Evolutionary conservation across 2,888 invertebrate genomes (phyloP).

Genomic region (Chesias legatella): DNA sequence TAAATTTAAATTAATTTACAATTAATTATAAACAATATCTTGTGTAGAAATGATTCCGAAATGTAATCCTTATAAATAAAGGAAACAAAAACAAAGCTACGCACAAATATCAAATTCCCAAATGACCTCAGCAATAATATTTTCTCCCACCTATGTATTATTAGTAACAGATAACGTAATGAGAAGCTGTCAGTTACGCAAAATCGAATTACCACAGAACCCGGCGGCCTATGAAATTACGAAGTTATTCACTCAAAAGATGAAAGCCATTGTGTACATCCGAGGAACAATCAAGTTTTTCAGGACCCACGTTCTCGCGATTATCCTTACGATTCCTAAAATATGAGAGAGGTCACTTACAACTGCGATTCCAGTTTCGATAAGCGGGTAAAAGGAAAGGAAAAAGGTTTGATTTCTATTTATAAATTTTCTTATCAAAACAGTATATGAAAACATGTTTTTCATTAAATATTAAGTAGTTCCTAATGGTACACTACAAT

Average conservation of each 20-base stretch:
- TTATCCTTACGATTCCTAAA: conserved; percentile 17
- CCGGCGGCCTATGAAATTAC: conserved; percentile 48
- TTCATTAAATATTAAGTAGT: no score
- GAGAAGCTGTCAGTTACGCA: conserved; percentile 31
- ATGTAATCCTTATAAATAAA: no score
- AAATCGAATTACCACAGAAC: conserved; percentile 39
- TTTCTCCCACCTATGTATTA: conserved; percentile 3
- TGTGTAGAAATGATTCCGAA: no score
- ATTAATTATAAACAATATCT: no score
- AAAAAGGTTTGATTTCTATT: no score
- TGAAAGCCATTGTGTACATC: conserved; percentile 29
- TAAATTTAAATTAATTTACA: no score
- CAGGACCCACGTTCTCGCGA: conserved; percentile 14
- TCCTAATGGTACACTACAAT: no score
- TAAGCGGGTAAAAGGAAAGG: conserved; percentile 26
- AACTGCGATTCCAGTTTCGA: conserved; percentile 24
- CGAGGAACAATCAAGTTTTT: conserved; percentile 36
- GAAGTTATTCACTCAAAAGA: conserved; percentile 37
- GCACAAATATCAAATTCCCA: not conserved
- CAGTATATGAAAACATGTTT: no score
- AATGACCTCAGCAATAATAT: conserved; percentile 9
- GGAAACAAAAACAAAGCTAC: not conserved
- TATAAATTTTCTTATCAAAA: no score
- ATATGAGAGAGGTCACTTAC: conserved; percentile 16
- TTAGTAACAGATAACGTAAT: conserved; percentile 10